phyloP scores from a whole-genome alignment of 2,888 invertebrate species.

The Venustoraphidia nigricollis region DNA sequence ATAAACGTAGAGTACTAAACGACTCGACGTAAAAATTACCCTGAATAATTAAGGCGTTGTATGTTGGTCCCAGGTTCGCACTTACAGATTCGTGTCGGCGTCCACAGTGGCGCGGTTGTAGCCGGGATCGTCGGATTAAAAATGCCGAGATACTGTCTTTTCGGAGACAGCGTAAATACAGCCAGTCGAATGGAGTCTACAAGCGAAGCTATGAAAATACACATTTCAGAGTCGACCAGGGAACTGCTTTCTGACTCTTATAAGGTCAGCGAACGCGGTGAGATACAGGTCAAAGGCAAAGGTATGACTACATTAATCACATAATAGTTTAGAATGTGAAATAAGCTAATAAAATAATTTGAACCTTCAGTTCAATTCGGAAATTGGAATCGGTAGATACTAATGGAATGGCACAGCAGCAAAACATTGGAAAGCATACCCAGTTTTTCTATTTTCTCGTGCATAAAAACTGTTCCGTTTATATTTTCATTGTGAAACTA shows the following conservation, averaged over 20 bases:
- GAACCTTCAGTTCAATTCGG: not conserved
- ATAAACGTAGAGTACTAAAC: too few relatives aligned
- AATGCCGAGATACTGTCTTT: constrained; percentile 79
- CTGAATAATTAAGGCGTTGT: not conserved
- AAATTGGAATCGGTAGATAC: too few relatives aligned
- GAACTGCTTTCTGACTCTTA: constrained; percentile 60
- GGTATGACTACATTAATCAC: constrained; percentile 30
- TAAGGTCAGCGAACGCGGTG: constrained; percentile 60
- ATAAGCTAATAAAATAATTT: not conserved
- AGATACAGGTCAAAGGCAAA: constrained; percentile 83
- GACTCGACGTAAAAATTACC: too few relatives aligned
- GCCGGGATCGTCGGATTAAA: constrained; percentile 89
- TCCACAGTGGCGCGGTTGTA: constrained; percentile 83
- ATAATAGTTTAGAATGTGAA: not conserved
- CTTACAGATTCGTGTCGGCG: constrained; percentile 68
- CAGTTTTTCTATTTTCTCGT: too few relatives aligned
- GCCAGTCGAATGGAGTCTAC: constrained; percentile 90
- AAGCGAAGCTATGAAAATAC: constrained; percentile 84
- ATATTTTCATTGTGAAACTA: too few relatives aligned
- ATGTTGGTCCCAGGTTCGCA: constrained; percentile 45
- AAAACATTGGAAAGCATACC: too few relatives aligned
- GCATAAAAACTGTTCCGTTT: too few relatives aligned
- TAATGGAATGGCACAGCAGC: too few relatives aligned
- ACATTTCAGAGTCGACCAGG: constrained; percentile 81
- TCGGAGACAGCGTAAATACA: constrained; percentile 84